Percentiles rank a stretch among this genome's conserved stretches.
Evolutionary conservation across 2,797 vertebrate species (phyloP).

Genomic region (Sebastes iracundus): DNA sequence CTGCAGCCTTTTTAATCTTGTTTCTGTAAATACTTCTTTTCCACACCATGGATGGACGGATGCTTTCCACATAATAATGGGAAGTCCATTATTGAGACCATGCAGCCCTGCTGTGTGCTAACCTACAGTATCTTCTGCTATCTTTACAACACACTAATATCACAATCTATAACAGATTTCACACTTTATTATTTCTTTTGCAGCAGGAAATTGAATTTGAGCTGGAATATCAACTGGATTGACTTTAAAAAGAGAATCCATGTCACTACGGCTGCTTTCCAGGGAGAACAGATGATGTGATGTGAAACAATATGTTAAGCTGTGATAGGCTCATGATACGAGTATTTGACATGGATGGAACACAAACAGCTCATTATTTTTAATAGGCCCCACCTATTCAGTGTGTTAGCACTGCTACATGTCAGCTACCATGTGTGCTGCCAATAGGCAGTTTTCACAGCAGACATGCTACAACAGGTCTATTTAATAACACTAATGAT

Average conservation of each 20-base stretch:
- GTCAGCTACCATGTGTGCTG: not conserved
- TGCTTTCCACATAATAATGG: too few species aligned
- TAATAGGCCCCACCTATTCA: not conserved
- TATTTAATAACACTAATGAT: not conserved
- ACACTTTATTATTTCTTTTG: not conserved
- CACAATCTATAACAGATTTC: not conserved
- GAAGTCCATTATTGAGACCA: too few species aligned
- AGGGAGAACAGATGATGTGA: not conserved
- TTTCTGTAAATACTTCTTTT: not conserved
- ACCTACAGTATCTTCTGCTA: not conserved
- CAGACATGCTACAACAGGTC: too few species aligned
- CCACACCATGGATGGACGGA: not conserved
- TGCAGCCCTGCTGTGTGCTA: not conserved
- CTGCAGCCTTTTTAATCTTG: not conserved
- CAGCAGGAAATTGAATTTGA: constrained; percentile 5
- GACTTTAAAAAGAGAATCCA: not conserved
- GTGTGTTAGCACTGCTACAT: not conserved
- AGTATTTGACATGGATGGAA: not conserved
- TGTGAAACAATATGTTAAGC: not conserved
- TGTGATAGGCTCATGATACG: not conserved
- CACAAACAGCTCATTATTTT: constrained; percentile 4
- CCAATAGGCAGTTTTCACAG: not conserved
- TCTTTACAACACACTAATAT: not conserved
- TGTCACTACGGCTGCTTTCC: not conserved
- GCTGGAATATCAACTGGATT: not conserved